Evolutionary conservation across 2,888 invertebrate genomes (phyloP).

Genomic region (Pterostichus madidus): DNA sequence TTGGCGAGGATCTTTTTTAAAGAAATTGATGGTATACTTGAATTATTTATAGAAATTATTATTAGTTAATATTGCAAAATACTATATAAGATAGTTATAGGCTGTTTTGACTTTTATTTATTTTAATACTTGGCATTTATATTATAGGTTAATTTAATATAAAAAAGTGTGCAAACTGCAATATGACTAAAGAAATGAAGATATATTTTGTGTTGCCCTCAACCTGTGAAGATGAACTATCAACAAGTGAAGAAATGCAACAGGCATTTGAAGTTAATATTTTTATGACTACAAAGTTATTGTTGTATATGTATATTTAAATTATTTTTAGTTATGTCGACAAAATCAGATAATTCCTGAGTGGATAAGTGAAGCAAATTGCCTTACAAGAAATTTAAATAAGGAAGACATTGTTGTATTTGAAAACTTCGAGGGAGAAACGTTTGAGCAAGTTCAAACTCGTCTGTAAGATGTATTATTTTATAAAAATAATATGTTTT

Average conservation of each 20-base stretch:
- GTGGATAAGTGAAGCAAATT: constrained; percentile 84
- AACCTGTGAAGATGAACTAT: constrained; percentile 77
- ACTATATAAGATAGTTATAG: neutral
- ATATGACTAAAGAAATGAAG: constrained; percentile 68
- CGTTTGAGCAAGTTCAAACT: constrained; percentile 83
- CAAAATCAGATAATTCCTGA: constrained; percentile 81
- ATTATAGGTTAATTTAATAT: neutral
- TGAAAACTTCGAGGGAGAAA: constrained; percentile 86
- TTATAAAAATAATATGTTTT: constrained; percentile 23
- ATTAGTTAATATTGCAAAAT: neutral
- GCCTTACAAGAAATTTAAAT: constrained; percentile 79
- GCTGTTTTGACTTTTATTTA: neutral
- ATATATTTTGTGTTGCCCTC: constrained; percentile 79
- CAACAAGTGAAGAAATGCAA: constrained; percentile 82
- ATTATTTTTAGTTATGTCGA: constrained; percentile 79
- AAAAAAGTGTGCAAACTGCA: neutral
- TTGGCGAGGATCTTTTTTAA: too few relatives aligned
- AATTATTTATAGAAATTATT: too few relatives aligned
- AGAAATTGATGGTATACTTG: too few relatives aligned
- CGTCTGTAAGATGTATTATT: constrained; percentile 82
- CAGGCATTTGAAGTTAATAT: constrained; percentile 80
- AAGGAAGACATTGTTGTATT: constrained; percentile 89
- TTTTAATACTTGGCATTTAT: neutral
- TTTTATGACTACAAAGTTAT: neutral
- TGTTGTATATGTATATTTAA: constrained; percentile 40